Evolutionary conservation across 92 coral and sea anemone species (phyloP).

Genomic region (Siderastrea siderea): DNA sequence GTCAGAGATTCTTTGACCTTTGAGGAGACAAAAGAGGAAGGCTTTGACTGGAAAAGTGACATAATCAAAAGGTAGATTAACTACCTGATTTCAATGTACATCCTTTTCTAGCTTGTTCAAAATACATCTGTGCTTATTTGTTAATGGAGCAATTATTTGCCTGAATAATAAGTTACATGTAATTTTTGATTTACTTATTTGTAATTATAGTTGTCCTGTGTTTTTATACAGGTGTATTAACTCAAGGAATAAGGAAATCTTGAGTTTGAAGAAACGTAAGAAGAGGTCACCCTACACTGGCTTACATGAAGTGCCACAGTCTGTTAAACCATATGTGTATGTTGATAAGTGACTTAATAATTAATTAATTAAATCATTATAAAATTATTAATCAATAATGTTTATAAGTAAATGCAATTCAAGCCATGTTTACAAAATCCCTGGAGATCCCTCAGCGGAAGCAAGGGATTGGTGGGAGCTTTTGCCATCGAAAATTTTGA

Average conservation of each 20-base stretch:
- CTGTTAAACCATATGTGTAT: conserved; percentile 28
- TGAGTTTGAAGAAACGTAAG: conserved; percentile 49
- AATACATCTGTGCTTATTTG: no score
- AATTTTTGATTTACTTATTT: background rate
- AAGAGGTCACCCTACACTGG: conserved; percentile 88
- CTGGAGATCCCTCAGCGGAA: no score
- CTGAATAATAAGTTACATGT: no score
- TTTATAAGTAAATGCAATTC: no score
- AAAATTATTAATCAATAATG: no score
- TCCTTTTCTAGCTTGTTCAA: background rate
- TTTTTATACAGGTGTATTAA: conserved; percentile 60
- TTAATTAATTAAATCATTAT: no score
- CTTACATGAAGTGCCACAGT: conserved; percentile 72
- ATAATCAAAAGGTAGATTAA: conserved; percentile 78
- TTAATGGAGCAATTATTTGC: no score
- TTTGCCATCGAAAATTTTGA: no score
- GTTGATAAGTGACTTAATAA: background rate
- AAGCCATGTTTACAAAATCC: no score
- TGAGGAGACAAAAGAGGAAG: conserved; percentile 79
- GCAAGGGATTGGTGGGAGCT: no score
- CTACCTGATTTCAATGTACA: background rate
- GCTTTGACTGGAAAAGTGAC: conserved; percentile 93
- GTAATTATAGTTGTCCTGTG: background rate
- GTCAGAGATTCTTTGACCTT: conserved; percentile 83
- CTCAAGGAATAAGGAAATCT: conserved; percentile 82